Percentiles rank a stretch among this genome's conserved stretches.
These are phyloP conservation scores for Acanthopagrus latus DNA, from an alignment of 2,797 vertebrate genomes.

Conservation along the genomic window DNA sequence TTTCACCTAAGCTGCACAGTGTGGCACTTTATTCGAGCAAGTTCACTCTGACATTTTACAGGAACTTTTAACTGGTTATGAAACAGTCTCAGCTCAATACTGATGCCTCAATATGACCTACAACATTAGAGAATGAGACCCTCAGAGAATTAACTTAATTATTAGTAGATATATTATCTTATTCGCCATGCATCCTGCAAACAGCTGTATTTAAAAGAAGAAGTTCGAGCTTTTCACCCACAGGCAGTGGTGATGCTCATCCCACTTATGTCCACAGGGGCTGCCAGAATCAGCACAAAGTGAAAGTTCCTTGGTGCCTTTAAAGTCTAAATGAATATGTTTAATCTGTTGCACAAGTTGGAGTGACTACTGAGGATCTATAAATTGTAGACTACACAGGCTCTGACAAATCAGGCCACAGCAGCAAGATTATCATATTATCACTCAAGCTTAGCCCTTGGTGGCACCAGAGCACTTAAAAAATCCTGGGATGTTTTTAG, in stretches of 20 bases:
- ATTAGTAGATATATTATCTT: too few species aligned
- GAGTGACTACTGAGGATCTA: neutral
- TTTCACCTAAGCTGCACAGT: neutral
- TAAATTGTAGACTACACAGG: neutral
- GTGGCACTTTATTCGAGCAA: neutral
- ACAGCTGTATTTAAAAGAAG: too few species aligned
- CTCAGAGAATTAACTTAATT: too few species aligned
- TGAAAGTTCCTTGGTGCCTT: too few species aligned
- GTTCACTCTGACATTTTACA: neutral
- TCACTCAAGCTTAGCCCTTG: neutral
- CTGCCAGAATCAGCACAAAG: too few species aligned
- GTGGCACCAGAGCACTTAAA: neutral
- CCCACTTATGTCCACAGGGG: too few species aligned
- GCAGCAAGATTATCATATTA: conserved; percentile 14
- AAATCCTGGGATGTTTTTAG: neutral
- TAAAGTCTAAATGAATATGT: neutral
- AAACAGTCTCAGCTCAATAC: too few species aligned
- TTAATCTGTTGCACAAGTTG: conserved; percentile 1
- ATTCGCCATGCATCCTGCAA: too few species aligned
- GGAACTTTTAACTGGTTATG: neutral
- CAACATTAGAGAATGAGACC: too few species aligned
- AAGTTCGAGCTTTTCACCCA: too few species aligned
- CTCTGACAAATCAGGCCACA: conserved; percentile 12
- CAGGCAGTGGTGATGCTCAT: too few species aligned
- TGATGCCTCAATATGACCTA: too few species aligned